Evolutionary conservation across 2,888 invertebrate species (phyloP).

Genomic region (Seladonia tumulorum): DNA sequence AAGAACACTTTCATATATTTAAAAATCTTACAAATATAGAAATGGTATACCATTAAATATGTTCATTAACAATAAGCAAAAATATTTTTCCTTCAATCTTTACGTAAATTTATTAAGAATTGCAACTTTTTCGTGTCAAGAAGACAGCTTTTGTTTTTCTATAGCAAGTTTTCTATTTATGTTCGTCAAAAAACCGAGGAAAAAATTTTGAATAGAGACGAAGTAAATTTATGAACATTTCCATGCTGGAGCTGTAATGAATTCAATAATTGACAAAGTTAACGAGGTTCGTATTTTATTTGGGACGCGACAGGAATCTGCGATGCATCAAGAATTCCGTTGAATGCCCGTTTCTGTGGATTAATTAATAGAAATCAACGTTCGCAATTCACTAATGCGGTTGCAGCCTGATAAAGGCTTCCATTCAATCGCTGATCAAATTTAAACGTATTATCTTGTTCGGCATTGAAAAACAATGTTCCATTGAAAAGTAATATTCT

Average conservation of each 20-base stretch:
- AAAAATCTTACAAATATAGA: neutral
- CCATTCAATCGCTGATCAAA: neutral
- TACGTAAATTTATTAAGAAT: neutral
- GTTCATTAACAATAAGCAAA: neutral
- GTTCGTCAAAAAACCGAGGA: too few species aligned
- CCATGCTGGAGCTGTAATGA: neutral
- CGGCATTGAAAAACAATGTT: neutral
- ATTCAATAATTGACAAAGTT: neutral
- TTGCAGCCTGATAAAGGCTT: slow-evolving; percentile 1
- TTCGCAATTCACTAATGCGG: slow-evolving; percentile 22
- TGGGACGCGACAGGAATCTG: neutral
- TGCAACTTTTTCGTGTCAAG: neutral
- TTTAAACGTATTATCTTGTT: neutral
- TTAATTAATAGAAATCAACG: slow-evolving; percentile 21
- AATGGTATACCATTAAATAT: neutral
- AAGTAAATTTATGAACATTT: too few species aligned
- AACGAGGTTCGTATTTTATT: neutral
- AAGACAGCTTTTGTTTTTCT: neutral
- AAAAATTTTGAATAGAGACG: too few species aligned
- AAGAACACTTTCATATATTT: neutral
- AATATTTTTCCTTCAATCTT: neutral
- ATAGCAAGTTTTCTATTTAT: too few species aligned
- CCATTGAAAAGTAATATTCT: neutral
- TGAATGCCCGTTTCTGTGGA: neutral
- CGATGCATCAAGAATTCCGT: neutral